Conservation (phyloP, 2,113 vertebrate genomes). For the Pelecanoides urinatrix region DNA sequence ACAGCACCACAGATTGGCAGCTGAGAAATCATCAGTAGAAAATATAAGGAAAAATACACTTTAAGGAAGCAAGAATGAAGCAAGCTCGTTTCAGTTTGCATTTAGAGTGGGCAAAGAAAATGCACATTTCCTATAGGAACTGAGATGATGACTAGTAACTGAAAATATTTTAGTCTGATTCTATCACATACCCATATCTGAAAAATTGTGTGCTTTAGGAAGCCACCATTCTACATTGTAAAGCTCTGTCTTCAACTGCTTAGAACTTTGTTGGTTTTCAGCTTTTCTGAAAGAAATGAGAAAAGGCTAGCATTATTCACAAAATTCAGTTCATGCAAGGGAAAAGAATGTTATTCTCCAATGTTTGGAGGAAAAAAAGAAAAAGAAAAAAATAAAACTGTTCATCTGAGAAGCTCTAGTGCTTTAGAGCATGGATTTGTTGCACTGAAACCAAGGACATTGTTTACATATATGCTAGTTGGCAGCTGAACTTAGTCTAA, state of each 20-base stretch:
- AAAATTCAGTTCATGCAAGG: neutral
- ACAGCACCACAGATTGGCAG: neutral
- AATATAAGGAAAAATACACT: neutral
- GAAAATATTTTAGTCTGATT: neutral
- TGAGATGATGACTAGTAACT: neutral
- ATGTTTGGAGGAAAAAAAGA: neutral
- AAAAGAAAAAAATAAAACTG: neutral
- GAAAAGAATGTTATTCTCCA: neutral
- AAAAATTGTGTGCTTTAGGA: neutral
- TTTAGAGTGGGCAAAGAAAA: neutral
- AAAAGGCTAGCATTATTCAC: neutral
- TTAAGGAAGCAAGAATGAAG: neutral
- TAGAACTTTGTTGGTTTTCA: neutral
- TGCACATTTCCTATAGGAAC: neutral
- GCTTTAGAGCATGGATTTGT: neutral
- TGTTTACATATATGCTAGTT: neutral
- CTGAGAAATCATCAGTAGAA: neutral
- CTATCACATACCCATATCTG: neutral
- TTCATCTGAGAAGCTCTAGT: neutral
- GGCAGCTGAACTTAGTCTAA: neutral
- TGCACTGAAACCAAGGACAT: neutral
- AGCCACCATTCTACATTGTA: neutral
- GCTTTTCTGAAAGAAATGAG: neutral
- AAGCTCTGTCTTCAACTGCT: neutral
- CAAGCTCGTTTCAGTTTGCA: neutral